These are phyloP conservation scores for Tenthredo distinguenda DNA, from an alignment of 2,888 invertebrate genomes.

Conservation along the genomic window DNA sequence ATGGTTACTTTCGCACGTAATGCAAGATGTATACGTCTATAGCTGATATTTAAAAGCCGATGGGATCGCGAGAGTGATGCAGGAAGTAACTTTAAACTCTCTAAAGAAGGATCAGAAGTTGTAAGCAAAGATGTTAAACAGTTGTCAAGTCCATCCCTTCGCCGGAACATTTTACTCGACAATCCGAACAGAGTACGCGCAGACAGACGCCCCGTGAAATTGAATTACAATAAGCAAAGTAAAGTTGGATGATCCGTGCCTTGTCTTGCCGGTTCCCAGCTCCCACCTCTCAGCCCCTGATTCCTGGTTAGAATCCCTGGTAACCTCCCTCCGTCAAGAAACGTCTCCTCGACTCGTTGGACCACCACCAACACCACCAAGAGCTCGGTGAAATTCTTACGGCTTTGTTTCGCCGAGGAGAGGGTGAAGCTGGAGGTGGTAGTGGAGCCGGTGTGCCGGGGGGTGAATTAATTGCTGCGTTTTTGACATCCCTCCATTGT, in stretches of 20 bases:
- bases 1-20: neutral
- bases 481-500: constrained; percentile 77
- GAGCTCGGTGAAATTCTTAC: constrained; percentile 66
- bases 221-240: constrained; percentile 75
- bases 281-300: constrained; percentile 56
- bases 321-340: constrained; percentile 55
- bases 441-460: constrained; percentile 49
- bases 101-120: constrained; percentile 55
- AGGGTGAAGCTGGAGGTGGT: constrained; percentile 11
- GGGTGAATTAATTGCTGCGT: constrained; percentile 76
- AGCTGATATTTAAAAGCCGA: constrained; percentile 22
- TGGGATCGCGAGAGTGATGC: constrained; percentile 32
- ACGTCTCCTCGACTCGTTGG: constrained; percentile 24
- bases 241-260: constrained; percentile 74
- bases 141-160: constrained; percentile 71
- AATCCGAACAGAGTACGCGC: constrained; percentile 60
- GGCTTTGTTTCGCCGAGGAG: constrained; percentile 70
- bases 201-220: constrained; percentile 72
- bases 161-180: constrained; percentile 61
- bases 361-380: constrained; percentile 18
- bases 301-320: constrained; percentile 49
- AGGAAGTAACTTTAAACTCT: constrained; percentile 42
- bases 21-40: neutral
- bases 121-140: constrained; percentile 71
- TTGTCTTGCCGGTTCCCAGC: constrained; percentile 70